phyloP scores from a whole-genome alignment of 1,140 invertebrate genomes.

The Aphelinus certus region DNA sequence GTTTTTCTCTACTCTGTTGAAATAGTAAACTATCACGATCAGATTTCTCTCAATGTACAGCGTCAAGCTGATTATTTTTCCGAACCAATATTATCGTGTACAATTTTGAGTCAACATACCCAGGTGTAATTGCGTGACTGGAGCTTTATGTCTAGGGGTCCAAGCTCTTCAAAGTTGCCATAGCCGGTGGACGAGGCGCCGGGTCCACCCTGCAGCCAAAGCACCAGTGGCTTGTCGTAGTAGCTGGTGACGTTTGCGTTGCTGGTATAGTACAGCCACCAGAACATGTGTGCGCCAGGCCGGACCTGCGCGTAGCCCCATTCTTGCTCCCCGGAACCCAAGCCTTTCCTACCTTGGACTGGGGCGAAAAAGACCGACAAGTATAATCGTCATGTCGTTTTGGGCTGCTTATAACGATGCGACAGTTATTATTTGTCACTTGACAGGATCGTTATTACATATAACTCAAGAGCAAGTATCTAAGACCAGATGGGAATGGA shows the following conservation, averaged over 20 bases:
- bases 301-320: constrained; percentile 77
- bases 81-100: too few relatives aligned
- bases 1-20: too few relatives aligned
- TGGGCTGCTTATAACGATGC: too few relatives aligned
- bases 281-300: constrained; percentile 80
- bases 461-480: too few relatives aligned
- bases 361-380: background rate
- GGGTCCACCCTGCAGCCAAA: constrained; percentile 84
- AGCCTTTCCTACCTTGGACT: constrained; percentile 52
- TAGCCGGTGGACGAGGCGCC: constrained; percentile 80
- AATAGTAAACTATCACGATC: too few relatives aligned
- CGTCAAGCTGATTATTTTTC: too few relatives aligned
- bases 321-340: constrained; percentile 72
- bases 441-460: too few relatives aligned
- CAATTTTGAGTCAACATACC: constrained; percentile 62
- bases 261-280: constrained; percentile 81
- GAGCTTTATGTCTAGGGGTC: constrained; percentile 74
- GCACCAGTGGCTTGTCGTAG: constrained; percentile 74
- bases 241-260: constrained; percentile 60
- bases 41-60: too few relatives aligned
- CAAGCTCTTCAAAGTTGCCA: constrained; percentile 83
- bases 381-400: too few relatives aligned
- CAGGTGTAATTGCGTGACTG: constrained; percentile 77
- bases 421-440: too few relatives aligned
- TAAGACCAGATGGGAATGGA: too few relatives aligned